Base-by-base conservation (phyloP, 2,113 vertebrate genomes). In the Mus spicilegus region DNA sequence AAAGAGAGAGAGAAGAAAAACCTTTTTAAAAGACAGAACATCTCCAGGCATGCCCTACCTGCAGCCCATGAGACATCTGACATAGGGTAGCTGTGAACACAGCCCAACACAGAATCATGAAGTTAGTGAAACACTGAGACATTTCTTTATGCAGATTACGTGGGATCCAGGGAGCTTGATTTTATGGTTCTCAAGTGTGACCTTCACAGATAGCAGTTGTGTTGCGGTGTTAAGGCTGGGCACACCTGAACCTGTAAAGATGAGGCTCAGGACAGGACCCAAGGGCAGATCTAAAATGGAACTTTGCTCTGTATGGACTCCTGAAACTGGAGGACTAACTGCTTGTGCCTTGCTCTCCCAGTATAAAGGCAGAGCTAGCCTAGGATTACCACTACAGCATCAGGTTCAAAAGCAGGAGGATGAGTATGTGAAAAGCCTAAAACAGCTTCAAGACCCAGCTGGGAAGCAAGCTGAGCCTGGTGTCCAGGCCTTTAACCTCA, bases 371-470 rank as follows among this genome's bases (percentile, higher is more conserved):
- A 26, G 39, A 22, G 78, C 86, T 86, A 58, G 61, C 17, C 10
- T 63, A 63, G 28, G 51, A n/a, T 77, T 73, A 91, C 0, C 58
- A 9, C 87, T 94, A 81, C 0, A 87, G 54, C 20, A 61, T 96
- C 33, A 67, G 24, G 46, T 90, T 96, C 78, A 91, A n/a, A 72
- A 76, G 81, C 54, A 26, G 24, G 13, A 84, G 80, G 80, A 30
- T 30, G 84, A 72, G 73, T 65, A 46, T 30, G 26, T 63, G 39
- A 58, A 95, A 86, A 70, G 39, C 12, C 14, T 69, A 95, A 61
- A 54, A 26, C 70, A 95, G n/a, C 75, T 91, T 94, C 93, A 73
- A 87, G 82, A 69, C 91, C 36, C 10, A 63, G 4, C 65, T 88
- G 36, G 61, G 22, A 96, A n/a, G 51, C 36, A 72, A 28, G 69